A percentile compares a stretch with the other conserved stretches of the same genome.
Conservation (phyloP, 2,113 vertebrate genomes). For the Zosterops lateralis region DNA sequence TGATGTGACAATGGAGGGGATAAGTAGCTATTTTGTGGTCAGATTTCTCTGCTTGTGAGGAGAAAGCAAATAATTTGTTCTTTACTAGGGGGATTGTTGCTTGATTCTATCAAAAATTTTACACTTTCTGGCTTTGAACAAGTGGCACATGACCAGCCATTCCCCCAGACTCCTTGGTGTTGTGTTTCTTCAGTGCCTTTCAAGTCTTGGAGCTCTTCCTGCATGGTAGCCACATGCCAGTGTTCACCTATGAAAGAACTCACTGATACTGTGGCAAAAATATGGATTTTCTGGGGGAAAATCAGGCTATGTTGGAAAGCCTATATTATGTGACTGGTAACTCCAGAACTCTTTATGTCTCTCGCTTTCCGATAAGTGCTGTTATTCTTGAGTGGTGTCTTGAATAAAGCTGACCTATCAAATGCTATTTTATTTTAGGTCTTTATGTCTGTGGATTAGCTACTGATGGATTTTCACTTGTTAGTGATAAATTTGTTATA, state of each 20-base stretch:
- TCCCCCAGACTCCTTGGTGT: background rate
- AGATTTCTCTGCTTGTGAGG: background rate
- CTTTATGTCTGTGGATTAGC: background rate
- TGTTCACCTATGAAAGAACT: background rate
- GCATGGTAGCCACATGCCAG: background rate
- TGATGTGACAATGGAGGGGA: background rate
- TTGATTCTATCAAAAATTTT: background rate
- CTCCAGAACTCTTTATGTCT: background rate
- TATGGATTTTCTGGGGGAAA: background rate
- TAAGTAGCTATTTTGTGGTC: background rate
- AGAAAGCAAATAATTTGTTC: background rate
- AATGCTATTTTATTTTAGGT: background rate
- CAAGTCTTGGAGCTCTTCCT: background rate
- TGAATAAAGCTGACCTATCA: background rate
- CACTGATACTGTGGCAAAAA: background rate
- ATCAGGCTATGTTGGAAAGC: background rate
- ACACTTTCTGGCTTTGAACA: background rate
- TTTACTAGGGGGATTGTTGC: background rate
- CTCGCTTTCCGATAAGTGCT: background rate
- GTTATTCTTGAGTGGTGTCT: background rate
- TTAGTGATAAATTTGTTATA: background rate
- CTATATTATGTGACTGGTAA: background rate
- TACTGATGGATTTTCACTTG: background rate
- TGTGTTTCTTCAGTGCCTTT: background rate
- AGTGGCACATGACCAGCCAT: fast-evolving